These are phyloP conservation scores for Thyatira batis DNA, from an alignment of 2,888 invertebrate species.

Conservation along the genomic window DNA sequence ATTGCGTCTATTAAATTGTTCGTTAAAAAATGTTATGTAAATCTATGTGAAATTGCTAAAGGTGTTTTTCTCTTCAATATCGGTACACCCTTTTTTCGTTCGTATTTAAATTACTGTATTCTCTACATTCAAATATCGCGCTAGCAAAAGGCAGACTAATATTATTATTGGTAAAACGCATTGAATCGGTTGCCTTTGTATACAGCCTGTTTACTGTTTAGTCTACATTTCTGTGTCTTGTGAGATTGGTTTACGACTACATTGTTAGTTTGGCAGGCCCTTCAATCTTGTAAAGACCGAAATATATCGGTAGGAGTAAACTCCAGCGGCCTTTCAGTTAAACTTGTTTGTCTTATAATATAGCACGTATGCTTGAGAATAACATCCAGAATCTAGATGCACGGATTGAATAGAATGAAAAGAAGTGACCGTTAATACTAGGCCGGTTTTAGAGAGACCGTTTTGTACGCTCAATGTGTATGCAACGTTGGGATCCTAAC, in stretches of 20 bases:
- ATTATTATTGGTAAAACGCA: slow-evolving; percentile 35
- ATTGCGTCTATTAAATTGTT: too few species aligned
- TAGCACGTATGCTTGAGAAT: slow-evolving; percentile 16
- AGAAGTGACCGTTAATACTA: slow-evolving; percentile 58
- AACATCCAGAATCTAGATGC: slow-evolving; percentile 7
- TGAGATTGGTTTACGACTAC: slow-evolving; percentile 52
- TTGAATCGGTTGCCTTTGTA: slow-evolving; percentile 45
- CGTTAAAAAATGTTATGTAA: neutral
- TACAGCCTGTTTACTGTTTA: slow-evolving; percentile 68
- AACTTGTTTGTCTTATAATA: slow-evolving; percentile 13
- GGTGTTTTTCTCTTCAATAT: neutral
- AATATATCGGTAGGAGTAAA: slow-evolving; percentile 9
- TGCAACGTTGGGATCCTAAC: slow-evolving; percentile 42
- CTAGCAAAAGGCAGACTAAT: slow-evolving; percentile 14
- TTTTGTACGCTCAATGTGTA: slow-evolving; percentile 37
- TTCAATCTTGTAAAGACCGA: slow-evolving; percentile 20
- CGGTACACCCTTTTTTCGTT: too few species aligned
- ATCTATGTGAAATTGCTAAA: neutral
- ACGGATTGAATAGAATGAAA: slow-evolving; percentile 14
- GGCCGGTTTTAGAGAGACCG: slow-evolving; percentile 49
- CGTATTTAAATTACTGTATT: too few species aligned
- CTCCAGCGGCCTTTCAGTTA: slow-evolving; percentile 8
- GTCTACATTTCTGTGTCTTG: slow-evolving; percentile 60
- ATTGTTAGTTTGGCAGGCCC: slow-evolving; percentile 56
- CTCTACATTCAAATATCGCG: slow-evolving; percentile 17